Conservation (phyloP, 2,797 vertebrate genomes). For the Alosa sapidissima region DNA sequence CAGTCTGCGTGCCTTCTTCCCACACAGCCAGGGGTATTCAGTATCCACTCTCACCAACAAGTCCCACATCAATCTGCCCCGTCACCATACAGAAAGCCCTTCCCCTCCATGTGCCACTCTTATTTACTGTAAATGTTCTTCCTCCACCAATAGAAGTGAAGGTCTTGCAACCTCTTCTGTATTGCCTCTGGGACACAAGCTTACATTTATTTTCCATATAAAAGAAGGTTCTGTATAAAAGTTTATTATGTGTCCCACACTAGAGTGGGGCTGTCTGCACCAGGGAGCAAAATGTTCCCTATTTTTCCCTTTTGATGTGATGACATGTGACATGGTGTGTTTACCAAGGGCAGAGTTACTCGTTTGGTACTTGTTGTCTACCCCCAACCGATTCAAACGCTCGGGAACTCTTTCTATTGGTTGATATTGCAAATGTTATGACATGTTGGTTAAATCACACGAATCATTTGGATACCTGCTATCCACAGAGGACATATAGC, state of each 20-base stretch:
- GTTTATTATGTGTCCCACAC: conserved; percentile 44
- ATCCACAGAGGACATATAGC: not conserved
- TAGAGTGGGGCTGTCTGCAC: conserved; percentile 43
- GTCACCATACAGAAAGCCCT: conserved; percentile 38
- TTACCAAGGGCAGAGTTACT: conserved; percentile 54
- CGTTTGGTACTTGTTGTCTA: conserved; percentile 39
- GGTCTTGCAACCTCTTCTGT: not conserved
- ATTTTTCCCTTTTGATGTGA: conserved; percentile 50
- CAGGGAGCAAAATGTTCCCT: conserved; percentile 37
- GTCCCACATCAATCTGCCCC: conserved; percentile 15
- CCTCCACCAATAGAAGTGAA: not conserved
- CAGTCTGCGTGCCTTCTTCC: not conserved
- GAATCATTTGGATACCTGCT: conserved; percentile 14
- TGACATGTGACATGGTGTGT: conserved; percentile 59
- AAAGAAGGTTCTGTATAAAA: not conserved
- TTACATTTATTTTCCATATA: conserved; percentile 1
- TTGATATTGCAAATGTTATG: conserved; percentile 1
- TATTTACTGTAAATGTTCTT: not conserved
- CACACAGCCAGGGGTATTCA: conserved; percentile 43
- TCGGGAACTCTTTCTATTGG: not conserved
- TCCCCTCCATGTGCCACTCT: not conserved
- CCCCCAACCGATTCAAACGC: not conserved
- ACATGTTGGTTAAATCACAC: conserved; percentile 10
- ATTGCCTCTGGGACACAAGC: conserved; percentile 24
- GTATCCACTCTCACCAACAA: conserved; percentile 48